Evolutionary conservation across 1,140 invertebrate species (phyloP).

Genomic region (Belonocnema kinseyi): DNA sequence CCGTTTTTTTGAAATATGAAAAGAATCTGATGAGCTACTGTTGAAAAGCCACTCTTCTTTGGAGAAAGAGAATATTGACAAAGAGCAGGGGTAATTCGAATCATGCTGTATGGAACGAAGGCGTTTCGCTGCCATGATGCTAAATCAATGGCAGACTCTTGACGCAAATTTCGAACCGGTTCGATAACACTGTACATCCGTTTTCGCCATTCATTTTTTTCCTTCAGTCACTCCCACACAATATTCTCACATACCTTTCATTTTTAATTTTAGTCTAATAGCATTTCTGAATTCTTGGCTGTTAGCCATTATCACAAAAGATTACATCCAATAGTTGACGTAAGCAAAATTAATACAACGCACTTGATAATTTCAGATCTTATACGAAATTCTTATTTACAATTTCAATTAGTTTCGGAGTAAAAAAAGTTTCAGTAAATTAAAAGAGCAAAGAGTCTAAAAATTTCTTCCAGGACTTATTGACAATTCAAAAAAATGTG

Average conservation of each 20-base stretch:
- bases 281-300: slow-evolving; percentile 29
- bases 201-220: slow-evolving; percentile 12
- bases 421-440: too few species aligned
- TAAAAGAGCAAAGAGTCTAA: too few species aligned
- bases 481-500: too few species aligned
- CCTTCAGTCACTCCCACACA: not conserved
- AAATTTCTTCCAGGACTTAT: too few species aligned
- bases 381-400: too few species aligned
- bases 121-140: not conserved
- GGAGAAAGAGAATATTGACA: not conserved
- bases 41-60: too few species aligned
- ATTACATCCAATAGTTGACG: slow-evolving; percentile 25
- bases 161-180: slow-evolving; percentile 12
- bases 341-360: not conserved
- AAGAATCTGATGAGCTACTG: too few species aligned
- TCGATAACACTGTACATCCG: not conserved
- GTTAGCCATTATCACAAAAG: slow-evolving; percentile 20
- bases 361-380: too few species aligned
- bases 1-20: too few species aligned
- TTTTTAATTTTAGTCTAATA: slow-evolving; percentile 21
- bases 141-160: slow-evolving; percentile 33
- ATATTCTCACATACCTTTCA: slow-evolving; percentile 15
- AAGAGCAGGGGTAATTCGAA: not conserved
- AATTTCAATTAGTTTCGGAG: too few species aligned
- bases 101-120: not conserved